A percentile compares a stretch with the other conserved stretches of the same genome.
These are phyloP conservation scores for Tanytarsus gracilentus DNA, from an alignment of 2,888 invertebrate genomes.

Conservation along the genomic window DNA sequence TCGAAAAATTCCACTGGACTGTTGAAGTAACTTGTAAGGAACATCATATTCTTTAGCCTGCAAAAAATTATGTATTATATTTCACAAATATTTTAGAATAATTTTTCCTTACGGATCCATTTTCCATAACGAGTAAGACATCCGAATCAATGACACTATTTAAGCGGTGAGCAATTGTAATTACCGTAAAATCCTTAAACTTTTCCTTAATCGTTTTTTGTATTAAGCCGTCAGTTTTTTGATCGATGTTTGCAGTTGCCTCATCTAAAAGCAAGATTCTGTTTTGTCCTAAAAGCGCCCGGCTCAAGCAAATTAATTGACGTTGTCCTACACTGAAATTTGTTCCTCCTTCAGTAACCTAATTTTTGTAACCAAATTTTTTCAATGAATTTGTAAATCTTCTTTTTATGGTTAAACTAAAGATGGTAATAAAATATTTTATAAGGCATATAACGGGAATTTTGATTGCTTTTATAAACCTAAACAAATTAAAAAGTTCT, in stretches of 20 bases:
- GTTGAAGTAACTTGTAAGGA: slow-evolving; percentile 55
- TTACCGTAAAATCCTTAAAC: slow-evolving; percentile 73
- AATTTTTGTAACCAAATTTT: too few relatives aligned
- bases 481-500: too few relatives aligned
- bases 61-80: too few relatives aligned
- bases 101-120: too few relatives aligned
- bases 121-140: slow-evolving; percentile 77
- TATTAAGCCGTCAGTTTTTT: slow-evolving; percentile 66
- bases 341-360: slow-evolving; percentile 62
- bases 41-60: slow-evolving; percentile 63
- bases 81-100: too few relatives aligned
- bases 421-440: slow-evolving; percentile 43
- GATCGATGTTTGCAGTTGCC: slow-evolving; percentile 49
- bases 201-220: slow-evolving; percentile 72
- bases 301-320: slow-evolving; percentile 69
- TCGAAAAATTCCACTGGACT: slow-evolving; percentile 52
- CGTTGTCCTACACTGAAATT: slow-evolving; percentile 75
- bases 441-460: slow-evolving; percentile 47
- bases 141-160: slow-evolving; percentile 92
- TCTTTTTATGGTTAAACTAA: slow-evolving; percentile 60
- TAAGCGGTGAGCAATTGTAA: slow-evolving; percentile 85
- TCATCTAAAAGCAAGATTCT: slow-evolving; percentile 57
- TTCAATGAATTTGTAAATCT: slow-evolving; percentile 56
- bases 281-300: slow-evolving; percentile 61
- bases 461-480: too few relatives aligned